Base-by-base conservation (phyloP, 2,113 vertebrate species). In the Collichthys lucidus region DNA sequence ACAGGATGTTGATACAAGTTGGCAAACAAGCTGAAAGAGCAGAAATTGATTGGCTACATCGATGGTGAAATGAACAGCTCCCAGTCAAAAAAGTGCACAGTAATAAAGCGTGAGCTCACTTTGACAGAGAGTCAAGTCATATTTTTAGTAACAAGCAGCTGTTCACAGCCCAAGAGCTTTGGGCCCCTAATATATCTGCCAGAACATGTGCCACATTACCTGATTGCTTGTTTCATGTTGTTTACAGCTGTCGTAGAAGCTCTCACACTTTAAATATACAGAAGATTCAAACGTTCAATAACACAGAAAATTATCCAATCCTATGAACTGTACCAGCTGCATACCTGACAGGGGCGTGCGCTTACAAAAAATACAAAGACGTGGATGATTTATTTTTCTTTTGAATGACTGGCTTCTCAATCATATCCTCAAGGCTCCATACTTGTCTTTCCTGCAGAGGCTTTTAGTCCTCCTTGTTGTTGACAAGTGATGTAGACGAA, bases 61-160 rank as follows among this genome's bases (percentile, higher is more conserved):
- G 26, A 60, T 57, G 44, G 78, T 56, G 67, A 79, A 79, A 71
- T 66, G 44, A 81, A 79, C 52, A 42, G 69, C 68, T 77, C 40
- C 16, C 22, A 60, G 67, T 72, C 24, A 63, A 49, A 52, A 49
- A 52, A n/a, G 20, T 52, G 15, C 26, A 7, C 59, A 12, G 67
- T 66, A 52, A 85, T 62, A 64, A 83, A 70, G 70, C 14, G 12
- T 69, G 71, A 6, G 9, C 52, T 67, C 40, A 6, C 61, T 64
- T 71, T 69, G 19, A 65, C 42, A 56, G 24, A 47, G 17, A 60
- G 61, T 52, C 77, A 24, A 49, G 26, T 82, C 26, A 24, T 60
- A 80, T 55, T 82, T 82, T 67, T 67, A 60, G 72, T 8, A 77
- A 62, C 66, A 62, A 70, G 66, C 83, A 88, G 86, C 50, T 90